Evolutionary conservation across 2,888 invertebrate genomes (phyloP).

Genomic region (Polyploca ridens): DNA sequence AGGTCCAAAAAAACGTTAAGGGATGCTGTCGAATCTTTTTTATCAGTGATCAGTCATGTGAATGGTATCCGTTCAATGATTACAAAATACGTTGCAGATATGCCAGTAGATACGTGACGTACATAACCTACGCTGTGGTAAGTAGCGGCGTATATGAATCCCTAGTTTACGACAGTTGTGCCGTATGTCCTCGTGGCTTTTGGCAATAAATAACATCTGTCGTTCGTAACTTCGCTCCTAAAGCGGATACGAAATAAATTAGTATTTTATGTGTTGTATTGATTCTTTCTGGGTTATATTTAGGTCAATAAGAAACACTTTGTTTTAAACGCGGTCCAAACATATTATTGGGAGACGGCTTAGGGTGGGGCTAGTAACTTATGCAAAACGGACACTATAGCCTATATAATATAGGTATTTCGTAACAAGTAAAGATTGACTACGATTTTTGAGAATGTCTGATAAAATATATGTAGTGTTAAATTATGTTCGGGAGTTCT

Average conservation of each 20-base stretch:
- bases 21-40: slow-evolving; percentile 17
- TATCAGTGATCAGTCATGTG: slow-evolving; percentile 41
- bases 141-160: slow-evolving; percentile 31
- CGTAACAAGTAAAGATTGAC: too few relatives aligned
- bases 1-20: slow-evolving; percentile 6
- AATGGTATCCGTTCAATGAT: slow-evolving; percentile 23
- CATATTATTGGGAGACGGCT: too few relatives aligned
- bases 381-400: too few relatives aligned
- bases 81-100: neutral
- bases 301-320: neutral
- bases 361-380: too few relatives aligned
- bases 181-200: slow-evolving; percentile 37
- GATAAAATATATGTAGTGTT: too few relatives aligned
- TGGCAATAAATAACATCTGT: slow-evolving; percentile 49
- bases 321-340: neutral
- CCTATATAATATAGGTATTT: too few relatives aligned
- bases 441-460: too few relatives aligned
- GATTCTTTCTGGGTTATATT: neutral
- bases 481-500: too few relatives aligned
- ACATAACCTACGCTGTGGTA: slow-evolving; percentile 36
- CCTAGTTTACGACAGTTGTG: slow-evolving; percentile 47
- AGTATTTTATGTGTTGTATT: neutral
- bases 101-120: slow-evolving; percentile 32
- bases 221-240: slow-evolving; percentile 22
- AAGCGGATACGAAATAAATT: slow-evolving; percentile 1